Percentiles rank a stretch among this genome's conserved stretches.
Evolutionary conservation across 2,888 invertebrate species (phyloP).

Genomic region (Tenthredo scrophulariae): DNA sequence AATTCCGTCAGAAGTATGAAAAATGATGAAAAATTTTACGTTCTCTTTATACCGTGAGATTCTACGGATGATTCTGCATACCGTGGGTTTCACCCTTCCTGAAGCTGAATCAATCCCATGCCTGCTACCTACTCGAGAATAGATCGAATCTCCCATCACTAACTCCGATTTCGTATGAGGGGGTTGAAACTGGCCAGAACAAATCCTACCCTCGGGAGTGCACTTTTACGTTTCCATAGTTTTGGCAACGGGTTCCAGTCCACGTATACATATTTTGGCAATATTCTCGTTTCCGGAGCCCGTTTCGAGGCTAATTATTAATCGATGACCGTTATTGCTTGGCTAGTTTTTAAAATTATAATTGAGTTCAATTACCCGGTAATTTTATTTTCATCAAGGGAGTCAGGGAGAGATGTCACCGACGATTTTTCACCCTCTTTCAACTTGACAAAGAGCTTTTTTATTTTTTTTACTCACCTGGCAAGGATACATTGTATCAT

Average conservation of each 20-base stretch:
- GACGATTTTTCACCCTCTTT: background rate
- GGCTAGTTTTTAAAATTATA: background rate
- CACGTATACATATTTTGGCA: background rate
- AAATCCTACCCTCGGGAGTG: background rate
- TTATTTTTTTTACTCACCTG: background rate
- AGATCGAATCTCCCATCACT: background rate
- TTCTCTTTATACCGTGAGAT: background rate
- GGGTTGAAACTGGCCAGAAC: background rate
- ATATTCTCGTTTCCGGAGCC: background rate
- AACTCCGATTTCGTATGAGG: too few relatives aligned
- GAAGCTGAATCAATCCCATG: background rate
- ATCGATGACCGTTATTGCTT: slow-evolving; percentile 1
- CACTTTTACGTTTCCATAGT: background rate
- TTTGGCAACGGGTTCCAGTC: background rate
- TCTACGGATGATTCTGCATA: background rate
- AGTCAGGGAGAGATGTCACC: background rate
- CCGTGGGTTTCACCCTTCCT: background rate
- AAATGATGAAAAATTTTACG: background rate
- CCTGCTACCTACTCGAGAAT: background rate
- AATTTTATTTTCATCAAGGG: background rate
- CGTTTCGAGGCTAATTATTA: background rate
- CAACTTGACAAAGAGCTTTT: background rate
- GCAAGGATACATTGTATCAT: background rate
- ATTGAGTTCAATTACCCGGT: background rate
- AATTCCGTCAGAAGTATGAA: background rate